Evolutionary conservation across 2,888 invertebrate genomes (phyloP).

Genomic region (Sinhomidia bicolor): DNA sequence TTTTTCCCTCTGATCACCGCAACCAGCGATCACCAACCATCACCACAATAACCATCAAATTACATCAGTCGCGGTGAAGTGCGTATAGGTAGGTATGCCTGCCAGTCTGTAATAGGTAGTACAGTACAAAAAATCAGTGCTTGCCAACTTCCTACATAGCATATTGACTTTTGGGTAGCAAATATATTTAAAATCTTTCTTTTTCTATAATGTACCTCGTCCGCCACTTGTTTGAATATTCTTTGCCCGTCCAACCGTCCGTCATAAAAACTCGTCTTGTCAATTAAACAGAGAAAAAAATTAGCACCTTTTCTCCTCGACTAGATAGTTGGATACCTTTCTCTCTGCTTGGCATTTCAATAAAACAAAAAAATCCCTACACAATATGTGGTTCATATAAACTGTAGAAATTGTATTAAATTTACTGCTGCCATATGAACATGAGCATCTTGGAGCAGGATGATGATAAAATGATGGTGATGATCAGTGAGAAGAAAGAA

Average conservation of each 20-base stretch:
- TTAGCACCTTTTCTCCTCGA: conserved; percentile 63
- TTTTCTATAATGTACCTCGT: background rate
- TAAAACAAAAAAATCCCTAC: background rate
- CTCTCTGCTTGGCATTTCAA: background rate
- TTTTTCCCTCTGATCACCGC: conserved; percentile 34
- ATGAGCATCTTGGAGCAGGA: background rate
- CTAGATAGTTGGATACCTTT: background rate
- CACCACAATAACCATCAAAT: conserved; percentile 24
- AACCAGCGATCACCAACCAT: background rate
- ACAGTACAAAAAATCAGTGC: background rate
- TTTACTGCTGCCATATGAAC: background rate
- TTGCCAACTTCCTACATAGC: background rate
- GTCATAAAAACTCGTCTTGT: conserved; percentile 69
- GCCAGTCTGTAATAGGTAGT: too few species aligned
- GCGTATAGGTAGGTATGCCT: too few species aligned
- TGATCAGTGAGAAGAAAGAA: background rate
- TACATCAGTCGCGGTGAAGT: background rate
- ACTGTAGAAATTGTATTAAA: background rate
- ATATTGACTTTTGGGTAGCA: too few species aligned
- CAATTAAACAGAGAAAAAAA: conserved; percentile 64
- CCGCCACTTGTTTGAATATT: conserved; percentile 37
- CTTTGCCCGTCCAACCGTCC: conserved; percentile 62
- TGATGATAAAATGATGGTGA: background rate
- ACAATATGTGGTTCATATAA: background rate
- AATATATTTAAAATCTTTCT: background rate